A percentile compares a stretch with the other conserved stretches of the same genome.
These are phyloP conservation scores for Pyrrhia umbra DNA, from an alignment of 2,888 invertebrate genomes.

Conservation along the genomic window DNA sequence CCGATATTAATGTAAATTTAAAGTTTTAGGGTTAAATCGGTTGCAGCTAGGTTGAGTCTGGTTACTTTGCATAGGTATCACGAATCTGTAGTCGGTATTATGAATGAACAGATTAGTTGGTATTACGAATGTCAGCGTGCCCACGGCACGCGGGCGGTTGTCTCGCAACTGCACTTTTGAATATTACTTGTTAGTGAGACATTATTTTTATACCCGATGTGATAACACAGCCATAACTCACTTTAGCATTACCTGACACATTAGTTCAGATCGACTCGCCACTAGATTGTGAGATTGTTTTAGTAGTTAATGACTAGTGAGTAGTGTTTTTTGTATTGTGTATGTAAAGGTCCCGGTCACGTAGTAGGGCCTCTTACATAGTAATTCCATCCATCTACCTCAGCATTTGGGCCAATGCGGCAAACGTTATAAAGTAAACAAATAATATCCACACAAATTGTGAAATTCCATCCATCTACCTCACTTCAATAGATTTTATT, in stretches of 20 bases:
- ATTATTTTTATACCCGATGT: constrained; percentile 73
- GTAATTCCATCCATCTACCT: constrained; percentile 91
- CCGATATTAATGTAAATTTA: constrained; percentile 84
- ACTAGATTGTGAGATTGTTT: constrained; percentile 76
- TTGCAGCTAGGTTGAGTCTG: constrained; percentile 70
- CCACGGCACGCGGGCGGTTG: constrained; percentile 3
- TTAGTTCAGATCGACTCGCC: constrained; percentile 75
- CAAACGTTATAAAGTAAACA: constrained; percentile 80
- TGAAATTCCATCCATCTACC: constrained; percentile 94
- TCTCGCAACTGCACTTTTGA: constrained; percentile 26
- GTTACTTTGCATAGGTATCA: constrained; percentile 60
- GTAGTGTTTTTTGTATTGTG: constrained; percentile 85
- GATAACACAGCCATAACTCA: constrained; percentile 68
- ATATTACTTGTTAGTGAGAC: constrained; percentile 69
- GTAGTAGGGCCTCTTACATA: constrained; percentile 86
- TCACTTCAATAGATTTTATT: constrained; percentile 92
- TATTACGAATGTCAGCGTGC: constrained; percentile 39
- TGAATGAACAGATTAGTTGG: constrained; percentile 45
- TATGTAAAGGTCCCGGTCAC: constrained; percentile 84
- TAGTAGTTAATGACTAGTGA: constrained; percentile 82
- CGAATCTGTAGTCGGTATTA: constrained; percentile 46
- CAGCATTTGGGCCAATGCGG: constrained; percentile 89
- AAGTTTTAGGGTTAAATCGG: constrained; percentile 74
- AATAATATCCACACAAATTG: constrained; percentile 89
- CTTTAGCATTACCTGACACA: constrained; percentile 72